phyloP scores from a whole-genome alignment of 1,140 invertebrate genomes.

The Calycopis cecrops region DNA sequence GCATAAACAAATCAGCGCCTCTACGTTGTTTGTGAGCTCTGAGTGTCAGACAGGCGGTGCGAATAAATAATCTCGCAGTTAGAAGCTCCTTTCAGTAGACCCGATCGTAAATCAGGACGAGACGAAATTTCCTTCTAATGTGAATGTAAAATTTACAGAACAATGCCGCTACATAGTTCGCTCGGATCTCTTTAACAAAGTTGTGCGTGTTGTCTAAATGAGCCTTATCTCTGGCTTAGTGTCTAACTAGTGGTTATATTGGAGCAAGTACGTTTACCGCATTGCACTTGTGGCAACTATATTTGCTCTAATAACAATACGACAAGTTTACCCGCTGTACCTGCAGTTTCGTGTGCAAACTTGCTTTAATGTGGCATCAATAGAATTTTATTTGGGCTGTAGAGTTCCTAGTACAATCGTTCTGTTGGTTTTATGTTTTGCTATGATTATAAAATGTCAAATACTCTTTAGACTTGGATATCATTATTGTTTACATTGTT shows the following conservation, averaged over 20 bases:
- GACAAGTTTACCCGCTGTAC: not conserved
- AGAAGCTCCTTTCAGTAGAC: conserved; percentile 38
- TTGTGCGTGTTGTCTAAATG: conserved; percentile 51
- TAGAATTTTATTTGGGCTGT: conserved; percentile 15
- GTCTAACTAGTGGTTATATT: conserved; percentile 28
- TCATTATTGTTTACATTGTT: no score
- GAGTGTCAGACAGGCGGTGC: conserved; percentile 38
- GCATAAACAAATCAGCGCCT: conserved; percentile 59
- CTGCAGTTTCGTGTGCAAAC: conserved; percentile 13
- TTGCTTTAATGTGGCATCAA: conserved; percentile 7
- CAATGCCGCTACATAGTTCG: conserved; percentile 44
- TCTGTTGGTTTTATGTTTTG: not conserved
- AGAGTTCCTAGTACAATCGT: not conserved
- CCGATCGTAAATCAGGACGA: conserved; percentile 54
- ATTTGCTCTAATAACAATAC: conserved; percentile 27
- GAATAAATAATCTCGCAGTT: conserved; percentile 60
- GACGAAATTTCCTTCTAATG: conserved; percentile 59
- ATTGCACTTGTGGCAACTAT: conserved; percentile 25
- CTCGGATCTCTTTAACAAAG: conserved; percentile 45
- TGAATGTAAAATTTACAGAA: conserved; percentile 62
- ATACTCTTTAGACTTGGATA: no score
- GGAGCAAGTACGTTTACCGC: conserved; percentile 24
- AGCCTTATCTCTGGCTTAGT: conserved; percentile 35
- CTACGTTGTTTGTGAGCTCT: conserved; percentile 26
- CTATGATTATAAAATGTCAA: no score